These are phyloP conservation scores for Proales similis DNA, from an alignment of 1,140 invertebrate genomes.

Conservation along the genomic window DNA sequence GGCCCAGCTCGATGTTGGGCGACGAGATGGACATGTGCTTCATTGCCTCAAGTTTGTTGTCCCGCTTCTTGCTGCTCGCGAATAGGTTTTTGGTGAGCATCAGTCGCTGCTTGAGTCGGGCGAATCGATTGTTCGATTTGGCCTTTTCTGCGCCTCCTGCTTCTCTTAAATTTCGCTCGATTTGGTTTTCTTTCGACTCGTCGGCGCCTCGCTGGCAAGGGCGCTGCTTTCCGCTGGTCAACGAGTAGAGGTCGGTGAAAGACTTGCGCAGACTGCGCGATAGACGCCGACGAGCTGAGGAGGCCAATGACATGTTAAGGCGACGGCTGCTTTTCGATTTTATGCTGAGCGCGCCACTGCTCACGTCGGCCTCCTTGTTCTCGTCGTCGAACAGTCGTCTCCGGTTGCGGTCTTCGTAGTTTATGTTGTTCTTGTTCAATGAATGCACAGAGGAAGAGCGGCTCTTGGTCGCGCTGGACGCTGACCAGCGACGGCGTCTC, in stretches of 20 bases:
- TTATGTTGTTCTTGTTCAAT: neutral
- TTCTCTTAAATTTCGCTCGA: neutral
- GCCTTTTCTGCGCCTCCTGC: neutral
- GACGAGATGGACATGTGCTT: slow-evolving; percentile 16
- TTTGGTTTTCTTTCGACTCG: neutral
- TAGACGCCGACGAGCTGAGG: neutral
- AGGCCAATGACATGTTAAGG: slow-evolving; percentile 1
- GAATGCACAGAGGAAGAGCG: neutral
- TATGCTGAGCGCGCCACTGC: neutral
- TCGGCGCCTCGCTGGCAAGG: neutral
- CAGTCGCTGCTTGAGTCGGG: slow-evolving; percentile 11
- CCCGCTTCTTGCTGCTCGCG: slow-evolving; percentile 1
- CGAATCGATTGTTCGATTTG: slow-evolving; percentile 3
- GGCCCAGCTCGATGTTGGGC: slow-evolving; percentile 26
- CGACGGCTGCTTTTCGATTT: neutral
- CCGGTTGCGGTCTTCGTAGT: slow-evolving; percentile 1
- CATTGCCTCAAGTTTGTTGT: neutral
- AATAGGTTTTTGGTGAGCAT: slow-evolving; percentile 29
- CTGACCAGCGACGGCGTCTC: slow-evolving; percentile 19
- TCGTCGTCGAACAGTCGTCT: neutral
- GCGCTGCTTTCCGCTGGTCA: neutral
- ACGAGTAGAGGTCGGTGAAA: slow-evolving; percentile 9
- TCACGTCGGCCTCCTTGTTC: neutral
- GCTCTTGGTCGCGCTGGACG: neutral
- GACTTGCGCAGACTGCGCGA: slow-evolving; percentile 8